A percentile compares a stretch with the other conserved stretches of the same genome.
phyloP scores from a whole-genome alignment of 2,113 vertebrate species.

The Platanista minor region DNA sequence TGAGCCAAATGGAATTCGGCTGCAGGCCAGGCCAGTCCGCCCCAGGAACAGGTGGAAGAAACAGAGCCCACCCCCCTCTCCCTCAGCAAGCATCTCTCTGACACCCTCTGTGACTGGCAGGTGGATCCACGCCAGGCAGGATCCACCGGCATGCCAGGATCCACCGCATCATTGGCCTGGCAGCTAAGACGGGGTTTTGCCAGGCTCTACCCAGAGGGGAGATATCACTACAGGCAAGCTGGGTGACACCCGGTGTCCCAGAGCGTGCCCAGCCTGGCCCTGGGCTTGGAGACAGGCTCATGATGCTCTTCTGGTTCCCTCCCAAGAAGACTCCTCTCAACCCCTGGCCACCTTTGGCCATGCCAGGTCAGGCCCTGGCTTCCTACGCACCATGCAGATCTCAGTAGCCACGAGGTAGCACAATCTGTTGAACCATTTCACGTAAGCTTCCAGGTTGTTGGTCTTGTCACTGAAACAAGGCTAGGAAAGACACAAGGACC shows the following conservation, averaged over 20 bases:
- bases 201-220: not conserved
- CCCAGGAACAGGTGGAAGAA: not conserved
- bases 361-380: fast-evolving
- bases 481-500: constrained; percentile 70
- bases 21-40: not conserved
- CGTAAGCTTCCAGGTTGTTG: constrained; percentile 92
- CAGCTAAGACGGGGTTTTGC: too few species aligned
- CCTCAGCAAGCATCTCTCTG: not conserved
- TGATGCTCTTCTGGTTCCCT: not conserved
- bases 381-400: constrained; percentile 90
- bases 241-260: not conserved
- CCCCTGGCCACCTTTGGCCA: fast-evolving
- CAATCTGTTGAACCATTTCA: constrained; percentile 95
- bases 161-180: too few species aligned
- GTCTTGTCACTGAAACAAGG: constrained; percentile 90
- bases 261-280: not conserved
- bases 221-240: not conserved
- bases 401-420: constrained; percentile 94
- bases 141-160: too few species aligned
- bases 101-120: not conserved
- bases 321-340: not conserved
- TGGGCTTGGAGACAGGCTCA: not conserved
- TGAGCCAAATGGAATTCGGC: not conserved
- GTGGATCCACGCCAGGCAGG: not conserved
- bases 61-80: not conserved